These are phyloP conservation scores for Orientallactaga bullata DNA, from an alignment of 2,113 vertebrate species.

Conservation along the genomic window DNA sequence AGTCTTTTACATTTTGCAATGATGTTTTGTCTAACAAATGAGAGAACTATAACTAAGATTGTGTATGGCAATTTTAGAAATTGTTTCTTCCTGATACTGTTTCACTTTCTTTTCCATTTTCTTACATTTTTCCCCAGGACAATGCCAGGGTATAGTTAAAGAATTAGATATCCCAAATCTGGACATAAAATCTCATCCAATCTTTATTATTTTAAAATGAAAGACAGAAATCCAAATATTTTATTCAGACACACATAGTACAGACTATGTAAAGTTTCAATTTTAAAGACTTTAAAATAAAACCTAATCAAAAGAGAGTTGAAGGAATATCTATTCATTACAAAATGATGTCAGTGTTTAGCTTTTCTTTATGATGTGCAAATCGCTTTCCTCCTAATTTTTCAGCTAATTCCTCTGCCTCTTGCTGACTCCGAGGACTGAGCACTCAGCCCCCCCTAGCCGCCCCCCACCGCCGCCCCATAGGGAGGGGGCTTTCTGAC, in stretches of 20 bases:
- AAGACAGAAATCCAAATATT: not conserved
- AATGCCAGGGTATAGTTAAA: not conserved
- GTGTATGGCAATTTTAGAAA: not conserved
- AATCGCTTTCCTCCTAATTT: slow-evolving; percentile 89
- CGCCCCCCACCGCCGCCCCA: slow-evolving; percentile 90
- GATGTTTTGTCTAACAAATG: slow-evolving; percentile 33
- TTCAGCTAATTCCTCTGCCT: slow-evolving; percentile 90
- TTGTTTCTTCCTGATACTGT: not conserved
- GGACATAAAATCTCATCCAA: not conserved
- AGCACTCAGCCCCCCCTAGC: no score
- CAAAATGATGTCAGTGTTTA: slow-evolving; percentile 23
- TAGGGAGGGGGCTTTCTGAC: slow-evolving; percentile 84
- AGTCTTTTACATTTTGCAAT: not conserved
- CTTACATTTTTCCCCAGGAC: not conserved
- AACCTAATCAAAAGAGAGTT: not conserved
- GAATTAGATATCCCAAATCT: not conserved
- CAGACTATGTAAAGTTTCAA: not conserved
- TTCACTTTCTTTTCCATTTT: slow-evolving; percentile 8
- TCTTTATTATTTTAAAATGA: not conserved
- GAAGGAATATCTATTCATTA: slow-evolving; percentile 50
- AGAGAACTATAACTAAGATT: not conserved
- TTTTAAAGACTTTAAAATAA: slow-evolving; percentile 8
- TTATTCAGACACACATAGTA: not conserved
- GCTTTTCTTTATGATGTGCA: slow-evolving; percentile 70
- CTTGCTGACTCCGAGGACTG: slow-evolving; percentile 87